phyloP scores from a whole-genome alignment of 2,113 vertebrate genomes.

The Lynx canadensis region DNA sequence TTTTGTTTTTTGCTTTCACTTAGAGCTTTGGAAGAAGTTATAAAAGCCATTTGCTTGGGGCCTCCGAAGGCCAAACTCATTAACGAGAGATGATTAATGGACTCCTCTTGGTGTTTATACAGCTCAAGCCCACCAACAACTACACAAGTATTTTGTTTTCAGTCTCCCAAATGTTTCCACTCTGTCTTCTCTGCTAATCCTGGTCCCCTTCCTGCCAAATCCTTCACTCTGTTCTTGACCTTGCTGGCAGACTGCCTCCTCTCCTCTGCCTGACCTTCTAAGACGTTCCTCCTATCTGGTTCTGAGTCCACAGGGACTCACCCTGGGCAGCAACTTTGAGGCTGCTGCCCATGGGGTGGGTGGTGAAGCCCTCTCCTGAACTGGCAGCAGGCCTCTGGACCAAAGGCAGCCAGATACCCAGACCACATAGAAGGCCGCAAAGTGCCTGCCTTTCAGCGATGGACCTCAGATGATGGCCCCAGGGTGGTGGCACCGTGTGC shows the following conservation, averaged over 20 bases:
- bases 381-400: neutral
- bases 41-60: constrained; percentile 3
- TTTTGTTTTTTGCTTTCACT: constrained; percentile 32
- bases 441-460: neutral
- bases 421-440: neutral
- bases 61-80: constrained; percentile 32
- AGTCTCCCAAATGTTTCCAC: neutral
- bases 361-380: neutral
- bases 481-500: fast-evolving
- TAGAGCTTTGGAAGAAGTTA: constrained; percentile 40
- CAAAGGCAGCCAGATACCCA: neutral
- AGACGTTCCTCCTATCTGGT: neutral
- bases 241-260: neutral
- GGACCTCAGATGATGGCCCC: neutral
- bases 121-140: constrained; percentile 24
- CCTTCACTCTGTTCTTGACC: neutral
- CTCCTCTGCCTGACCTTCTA: neutral
- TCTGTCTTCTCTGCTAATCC: constrained; percentile 63
- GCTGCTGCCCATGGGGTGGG: neutral
- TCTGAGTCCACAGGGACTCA: neutral
- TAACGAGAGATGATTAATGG: constrained; percentile 75
- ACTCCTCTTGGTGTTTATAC: constrained; percentile 52
- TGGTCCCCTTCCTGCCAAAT: neutral
- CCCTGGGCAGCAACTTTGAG: neutral
- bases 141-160: constrained; percentile 36